These are phyloP conservation scores for Erynnis tages DNA, from an alignment of 2,888 invertebrate genomes.

Conservation along the genomic window DNA sequence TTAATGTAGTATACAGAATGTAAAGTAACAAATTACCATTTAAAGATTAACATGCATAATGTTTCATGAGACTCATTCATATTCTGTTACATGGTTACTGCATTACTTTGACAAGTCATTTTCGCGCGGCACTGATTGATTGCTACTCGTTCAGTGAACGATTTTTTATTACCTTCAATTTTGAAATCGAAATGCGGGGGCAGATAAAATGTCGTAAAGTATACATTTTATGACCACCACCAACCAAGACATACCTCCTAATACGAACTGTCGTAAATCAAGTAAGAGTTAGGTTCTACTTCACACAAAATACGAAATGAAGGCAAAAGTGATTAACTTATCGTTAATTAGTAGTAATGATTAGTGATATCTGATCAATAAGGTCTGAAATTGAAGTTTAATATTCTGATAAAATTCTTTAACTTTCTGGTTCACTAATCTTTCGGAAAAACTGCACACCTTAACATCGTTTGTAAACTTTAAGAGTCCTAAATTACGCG, in stretches of 20 bases:
- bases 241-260: constrained; percentile 28
- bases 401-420: too few species aligned
- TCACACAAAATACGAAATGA: too few species aligned
- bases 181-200: constrained; percentile 32
- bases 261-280: constrained; percentile 34
- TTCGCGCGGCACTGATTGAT: constrained; percentile 53
- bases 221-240: constrained; percentile 36
- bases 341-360: too few species aligned
- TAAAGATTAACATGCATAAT: not conserved
- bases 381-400: too few species aligned
- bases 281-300: too few species aligned
- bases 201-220: constrained; percentile 39
- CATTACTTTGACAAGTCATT: constrained; percentile 43
- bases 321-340: too few species aligned
- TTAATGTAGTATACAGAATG: too few species aligned
- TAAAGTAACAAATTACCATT: constrained; percentile 3
- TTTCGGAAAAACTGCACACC: too few species aligned
- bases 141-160: constrained; percentile 40
- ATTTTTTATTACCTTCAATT: constrained; percentile 39
- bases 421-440: too few species aligned
- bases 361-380: too few species aligned
- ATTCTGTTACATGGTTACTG: constrained; percentile 21
- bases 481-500: too few species aligned
- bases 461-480: too few species aligned
- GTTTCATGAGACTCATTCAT: constrained; percentile 1